Conservation (phyloP, 2,888 invertebrate genomes). For the Caenorhabditis wallacei region DNA sequence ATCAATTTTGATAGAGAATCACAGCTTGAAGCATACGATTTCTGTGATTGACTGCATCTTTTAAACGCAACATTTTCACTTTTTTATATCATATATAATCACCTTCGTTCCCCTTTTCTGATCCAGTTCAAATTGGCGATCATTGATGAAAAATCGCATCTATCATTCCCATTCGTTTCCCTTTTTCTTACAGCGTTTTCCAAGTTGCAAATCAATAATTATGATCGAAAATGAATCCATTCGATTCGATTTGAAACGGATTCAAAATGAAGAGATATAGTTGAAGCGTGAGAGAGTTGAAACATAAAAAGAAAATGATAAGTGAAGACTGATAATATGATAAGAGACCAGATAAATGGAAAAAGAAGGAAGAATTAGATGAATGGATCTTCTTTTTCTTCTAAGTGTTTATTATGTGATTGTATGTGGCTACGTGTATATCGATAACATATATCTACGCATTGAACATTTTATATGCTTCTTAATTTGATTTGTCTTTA, state of each 20-base stretch:
- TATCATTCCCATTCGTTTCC: neutral
- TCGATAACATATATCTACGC: slow-evolving; percentile 6
- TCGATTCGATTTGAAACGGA: slow-evolving; percentile 25
- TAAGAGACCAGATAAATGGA: slow-evolving; percentile 43
- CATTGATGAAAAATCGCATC: slow-evolving; percentile 34
- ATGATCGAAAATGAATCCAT: slow-evolving; percentile 47
- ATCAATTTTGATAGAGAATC: too few relatives aligned
- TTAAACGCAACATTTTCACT: too few relatives aligned
- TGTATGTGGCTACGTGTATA: slow-evolving; percentile 10
- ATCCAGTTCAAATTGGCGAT: slow-evolving; percentile 13
- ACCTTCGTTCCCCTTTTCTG: neutral
- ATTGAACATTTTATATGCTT: slow-evolving; percentile 15
- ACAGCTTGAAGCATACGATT: too few relatives aligned
- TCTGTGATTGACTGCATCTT: too few relatives aligned
- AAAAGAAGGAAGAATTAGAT: slow-evolving; percentile 20
- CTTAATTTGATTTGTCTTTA: neutral
- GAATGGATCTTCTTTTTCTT: slow-evolving; percentile 17
- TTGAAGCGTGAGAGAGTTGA: neutral
- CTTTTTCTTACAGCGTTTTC: slow-evolving; percentile 18
- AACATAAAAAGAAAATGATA: slow-evolving; percentile 38
- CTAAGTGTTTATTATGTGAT: slow-evolving; percentile 35
- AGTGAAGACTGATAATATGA: slow-evolving; percentile 48
- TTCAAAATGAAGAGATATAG: neutral
- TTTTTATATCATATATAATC: neutral
- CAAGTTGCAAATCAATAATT: slow-evolving; percentile 47